A percentile compares a stretch with the other conserved stretches of the same genome.
Conservation (phyloP, 2,113 vertebrate species). For the Strigops habroptila region DNA sequence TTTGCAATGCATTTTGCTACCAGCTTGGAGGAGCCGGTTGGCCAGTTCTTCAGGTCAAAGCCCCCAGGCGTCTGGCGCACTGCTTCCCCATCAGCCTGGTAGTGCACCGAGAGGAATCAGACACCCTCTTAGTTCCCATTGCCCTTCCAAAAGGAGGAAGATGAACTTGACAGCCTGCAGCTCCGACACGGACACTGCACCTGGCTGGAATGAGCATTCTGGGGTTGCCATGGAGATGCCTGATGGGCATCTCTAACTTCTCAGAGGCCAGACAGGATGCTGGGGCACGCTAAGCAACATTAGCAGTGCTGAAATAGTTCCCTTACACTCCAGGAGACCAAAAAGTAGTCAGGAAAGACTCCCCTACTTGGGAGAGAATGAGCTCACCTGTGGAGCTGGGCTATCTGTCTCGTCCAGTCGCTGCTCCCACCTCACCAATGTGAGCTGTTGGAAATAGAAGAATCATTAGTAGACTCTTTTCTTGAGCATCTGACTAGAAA, state of each 20-base stretch:
- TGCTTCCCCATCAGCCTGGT: background rate
- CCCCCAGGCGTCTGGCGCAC: fast-evolving
- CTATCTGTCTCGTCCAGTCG: fast-evolving
- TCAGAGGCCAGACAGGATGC: background rate
- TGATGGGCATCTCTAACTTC: slow-evolving; percentile 1
- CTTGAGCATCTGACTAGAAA: background rate
- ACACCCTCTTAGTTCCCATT: background rate
- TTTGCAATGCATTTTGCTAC: background rate
- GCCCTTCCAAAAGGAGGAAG: background rate
- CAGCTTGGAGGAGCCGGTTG: background rate
- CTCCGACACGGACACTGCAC: fast-evolving
- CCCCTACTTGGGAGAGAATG: background rate
- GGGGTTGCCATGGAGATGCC: background rate
- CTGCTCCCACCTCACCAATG: background rate
- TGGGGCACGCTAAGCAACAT: background rate
- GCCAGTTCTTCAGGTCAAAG: fast-evolving
- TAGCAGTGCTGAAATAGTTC: background rate
- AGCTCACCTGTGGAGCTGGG: background rate
- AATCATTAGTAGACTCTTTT: background rate
- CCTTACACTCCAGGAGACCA: background rate
- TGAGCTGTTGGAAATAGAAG: background rate
- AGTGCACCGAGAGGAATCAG: background rate
- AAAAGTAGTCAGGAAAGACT: background rate
- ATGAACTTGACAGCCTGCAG: background rate
- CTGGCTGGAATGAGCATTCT: background rate